These are phyloP conservation scores for Tachysurus fulvidraco DNA, from an alignment of 2,113 vertebrate species.

Conservation along the genomic window DNA sequence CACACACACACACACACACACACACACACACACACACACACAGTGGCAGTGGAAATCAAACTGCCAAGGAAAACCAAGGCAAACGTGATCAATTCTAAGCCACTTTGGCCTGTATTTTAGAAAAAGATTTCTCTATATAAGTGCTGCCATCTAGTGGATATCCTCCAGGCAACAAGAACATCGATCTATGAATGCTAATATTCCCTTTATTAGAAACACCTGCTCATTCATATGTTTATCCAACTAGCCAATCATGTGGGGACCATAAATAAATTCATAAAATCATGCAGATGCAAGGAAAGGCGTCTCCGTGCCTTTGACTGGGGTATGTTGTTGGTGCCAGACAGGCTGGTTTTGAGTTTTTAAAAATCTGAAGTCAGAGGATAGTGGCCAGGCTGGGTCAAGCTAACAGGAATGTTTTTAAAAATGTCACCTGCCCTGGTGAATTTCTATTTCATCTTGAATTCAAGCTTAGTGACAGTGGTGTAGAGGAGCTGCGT, in stretches of 20 bases:
- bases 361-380: not conserved
- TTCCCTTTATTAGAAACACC: not conserved
- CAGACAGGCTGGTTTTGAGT: not conserved
- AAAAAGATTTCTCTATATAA: not conserved
- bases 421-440: not conserved
- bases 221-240: not conserved
- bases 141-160: conserved; percentile 44
- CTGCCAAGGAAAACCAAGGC: too few species aligned
- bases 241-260: not conserved
- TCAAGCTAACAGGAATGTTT: not conserved
- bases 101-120: too few species aligned
- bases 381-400: not conserved
- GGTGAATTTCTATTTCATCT: not conserved
- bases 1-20: too few species aligned
- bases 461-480: not conserved
- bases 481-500: not conserved
- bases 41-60: too few species aligned
- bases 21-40: too few species aligned
- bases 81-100: too few species aligned
- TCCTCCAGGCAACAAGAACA: not conserved
- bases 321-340: not conserved
- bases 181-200: not conserved
- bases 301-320: not conserved
- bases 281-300: not conserved
- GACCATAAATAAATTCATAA: not conserved